These are phyloP conservation scores for Cotesia glomerata DNA, from an alignment of 1,140 invertebrate genomes.

Conservation along the genomic window DNA sequence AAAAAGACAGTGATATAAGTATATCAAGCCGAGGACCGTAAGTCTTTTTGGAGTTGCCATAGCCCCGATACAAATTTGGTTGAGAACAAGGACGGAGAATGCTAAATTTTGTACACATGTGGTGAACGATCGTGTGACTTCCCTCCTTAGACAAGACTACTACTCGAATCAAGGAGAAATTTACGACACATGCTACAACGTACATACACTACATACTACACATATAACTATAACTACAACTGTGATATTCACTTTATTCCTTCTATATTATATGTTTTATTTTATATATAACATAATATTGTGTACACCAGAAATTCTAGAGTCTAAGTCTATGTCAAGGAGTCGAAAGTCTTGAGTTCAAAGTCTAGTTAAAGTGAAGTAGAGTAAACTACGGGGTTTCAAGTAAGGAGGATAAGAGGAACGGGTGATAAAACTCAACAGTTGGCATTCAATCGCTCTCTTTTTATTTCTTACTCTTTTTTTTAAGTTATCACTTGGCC, in stretches of 20 bases:
- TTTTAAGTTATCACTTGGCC: background rate
- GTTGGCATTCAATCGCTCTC: conserved; percentile 46
- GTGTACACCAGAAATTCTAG: too few species aligned
- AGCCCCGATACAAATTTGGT: too few species aligned
- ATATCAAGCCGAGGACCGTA: too few species aligned
- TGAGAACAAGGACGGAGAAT: background rate
- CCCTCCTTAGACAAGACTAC: background rate
- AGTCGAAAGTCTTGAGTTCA: background rate
- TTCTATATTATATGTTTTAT: too few species aligned
- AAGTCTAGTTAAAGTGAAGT: background rate
- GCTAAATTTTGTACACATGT: conserved; percentile 15
- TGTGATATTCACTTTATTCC: too few species aligned
- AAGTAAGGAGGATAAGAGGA: conserved; percentile 2
- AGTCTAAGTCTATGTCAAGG: background rate
- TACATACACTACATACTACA: too few species aligned
- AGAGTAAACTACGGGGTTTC: conserved; percentile 2
- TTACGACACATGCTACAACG: too few species aligned
- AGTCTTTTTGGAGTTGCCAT: background rate
- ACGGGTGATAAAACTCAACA: conserved; percentile 55
- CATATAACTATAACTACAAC: too few species aligned
- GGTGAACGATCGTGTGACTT: conserved; percentile 22
- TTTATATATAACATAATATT: too few species aligned
- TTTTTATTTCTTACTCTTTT: background rate
- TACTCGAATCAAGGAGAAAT: background rate
- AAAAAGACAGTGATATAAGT: too few species aligned